phyloP scores from a whole-genome alignment of 1,140 invertebrate species.

The Diorhabda elongata region DNA sequence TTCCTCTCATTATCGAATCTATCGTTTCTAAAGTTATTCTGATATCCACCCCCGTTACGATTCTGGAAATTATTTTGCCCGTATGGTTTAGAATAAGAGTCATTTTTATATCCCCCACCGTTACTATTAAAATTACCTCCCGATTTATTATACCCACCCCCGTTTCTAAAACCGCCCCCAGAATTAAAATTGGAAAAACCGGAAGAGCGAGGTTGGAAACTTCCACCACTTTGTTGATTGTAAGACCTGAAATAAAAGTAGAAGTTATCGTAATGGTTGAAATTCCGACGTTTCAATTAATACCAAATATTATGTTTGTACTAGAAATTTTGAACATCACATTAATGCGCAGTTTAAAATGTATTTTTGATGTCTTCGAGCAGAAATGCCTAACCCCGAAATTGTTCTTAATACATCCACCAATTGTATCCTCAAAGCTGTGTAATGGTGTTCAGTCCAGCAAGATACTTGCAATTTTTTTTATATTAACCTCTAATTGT shows the following conservation, averaged over 20 bases:
- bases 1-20: constrained; percentile 59
- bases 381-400: too few relatives aligned
- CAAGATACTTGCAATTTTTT: too few relatives aligned
- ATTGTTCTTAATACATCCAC: too few relatives aligned
- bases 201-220: background rate
- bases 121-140: background rate
- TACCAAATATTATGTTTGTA: too few relatives aligned
- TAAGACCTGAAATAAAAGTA: background rate
- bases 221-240: background rate
- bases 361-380: too few relatives aligned
- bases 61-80: constrained; percentile 7
- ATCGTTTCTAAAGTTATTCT: constrained; percentile 60
- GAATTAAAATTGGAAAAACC: background rate
- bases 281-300: too few relatives aligned
- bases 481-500: too few relatives aligned
- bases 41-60: constrained; percentile 7
- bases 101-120: background rate
- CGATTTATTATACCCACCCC: background rate
- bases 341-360: too few relatives aligned
- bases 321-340: too few relatives aligned
- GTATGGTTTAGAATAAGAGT: background rate
- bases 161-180: background rate
- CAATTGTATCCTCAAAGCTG: too few relatives aligned
- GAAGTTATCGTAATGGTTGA: too few relatives aligned
- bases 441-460: too few relatives aligned